Base-by-base conservation (phyloP, 2,888 invertebrate genomes). In the Oligia fasciuncula region DNA sequence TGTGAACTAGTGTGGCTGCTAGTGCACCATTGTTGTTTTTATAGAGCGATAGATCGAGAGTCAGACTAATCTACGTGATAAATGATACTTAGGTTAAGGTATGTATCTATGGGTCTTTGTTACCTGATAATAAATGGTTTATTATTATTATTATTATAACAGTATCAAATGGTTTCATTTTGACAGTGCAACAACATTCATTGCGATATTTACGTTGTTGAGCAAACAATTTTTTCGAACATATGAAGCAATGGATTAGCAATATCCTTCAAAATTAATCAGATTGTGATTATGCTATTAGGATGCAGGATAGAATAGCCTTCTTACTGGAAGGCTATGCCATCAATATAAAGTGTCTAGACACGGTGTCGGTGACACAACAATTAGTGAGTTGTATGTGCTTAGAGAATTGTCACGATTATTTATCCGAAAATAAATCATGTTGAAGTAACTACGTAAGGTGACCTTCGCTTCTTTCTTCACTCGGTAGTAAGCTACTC, bases 331-430 rank as follows among this genome's bases (percentile, higher is more conserved):
- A 19, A n/a, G 1, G 46, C 49, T 63, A 75, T 4, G 23, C 6
- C 8, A 46, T 35, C 51, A 54, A 63, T 35, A 51, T 43, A 54
- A 23, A 62, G 19, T 19, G 14, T 29, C 11, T 35, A n/a, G 29
- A 51, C 40, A 73, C 5, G 23, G 40, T 43, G 29, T 46, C 13
- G 13, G 65, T 65, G 14, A 35, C 19, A 35, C 40, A 57, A 57
- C 1, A 57, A 65, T 57, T 43, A 11, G 11, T 19, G 14, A 29
- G 4, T 73, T 23, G 23, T 60, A 23, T 79, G 4, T 73, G 19
- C n/a, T 40, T 57, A 29, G 3, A 63, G 57, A 80, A 80, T 29
- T 73, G 23, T 49, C 63, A 79, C 73, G 65, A 49, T 29, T 46
- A 43, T 23, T 23, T 14, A 9, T 9, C 29, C 9, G 29, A 66